Evolutionary conservation across 2,888 invertebrate species (phyloP), one percentile per base, ranked within the genome.

Genomic region (Oscheius onirici): DNA sequence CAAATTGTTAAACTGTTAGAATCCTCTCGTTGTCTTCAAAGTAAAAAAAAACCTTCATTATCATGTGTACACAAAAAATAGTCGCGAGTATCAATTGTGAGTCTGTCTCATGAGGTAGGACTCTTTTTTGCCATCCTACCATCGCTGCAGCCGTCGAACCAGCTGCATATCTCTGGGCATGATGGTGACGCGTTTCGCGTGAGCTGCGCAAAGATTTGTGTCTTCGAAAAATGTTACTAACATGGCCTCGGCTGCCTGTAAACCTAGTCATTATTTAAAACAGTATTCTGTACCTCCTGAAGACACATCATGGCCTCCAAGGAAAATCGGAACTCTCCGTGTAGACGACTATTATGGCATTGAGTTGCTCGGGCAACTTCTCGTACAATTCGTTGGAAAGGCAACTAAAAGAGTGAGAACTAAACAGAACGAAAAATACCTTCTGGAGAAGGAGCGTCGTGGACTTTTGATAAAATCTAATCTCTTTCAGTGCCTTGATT

Each of bases 131-230:
- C n/a, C n/a, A n/a, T n/a, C n/a, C 28, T 69, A 69, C 69, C 69
- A 69, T 6, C 60, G 46, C 26, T 69, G 69, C 24, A 78, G 43
- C 17, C 78, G 66, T 13, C 78, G 69, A 24, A 75, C 76, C 5
- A 78, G 52, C 40, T 72, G 73, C 17, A 76, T 76, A 61, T 78
- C 78, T 0, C 68, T 22, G 1, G 69, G 65, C 73, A 71, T 68
- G 3, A 78, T 51, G 17, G 78, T 78, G 28, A 76, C 75, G 2
- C 78, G 70, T 26, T 75, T 75, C n/a, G 78, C 78, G 65, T 78
- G 78, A 11, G 44, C 49, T 2, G 73, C 69, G 11, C 73, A 60
- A 26, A 78, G 24, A 1, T 57, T 22, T 1, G 75, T 57, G 40
- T 70, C 71, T 58, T 75, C 76, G 44, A 78, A 75, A 41, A 75